Evolutionary conservation across 2,113 vertebrate genomes (phyloP), one percentile per base, ranked within the genome.

Genomic region (Maccullochella peelii): DNA sequence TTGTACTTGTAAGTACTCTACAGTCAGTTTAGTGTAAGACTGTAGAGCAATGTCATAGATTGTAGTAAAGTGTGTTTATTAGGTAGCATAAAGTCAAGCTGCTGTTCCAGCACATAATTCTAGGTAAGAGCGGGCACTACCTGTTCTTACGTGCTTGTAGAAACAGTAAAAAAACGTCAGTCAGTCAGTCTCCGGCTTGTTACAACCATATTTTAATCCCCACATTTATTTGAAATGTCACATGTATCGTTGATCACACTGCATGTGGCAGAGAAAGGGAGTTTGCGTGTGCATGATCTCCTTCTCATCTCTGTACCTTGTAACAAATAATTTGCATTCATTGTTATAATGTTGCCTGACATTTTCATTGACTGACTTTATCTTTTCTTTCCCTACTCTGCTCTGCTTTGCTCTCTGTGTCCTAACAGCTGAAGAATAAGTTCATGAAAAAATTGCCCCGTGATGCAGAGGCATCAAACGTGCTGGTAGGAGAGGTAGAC

Each of bases 401-500:
- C 42, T 11, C 15, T 4, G 0, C 42, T 11, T 12, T 4, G 0
- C 20, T 23, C 8, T 42, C 23, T 79, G 25, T 65, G 33, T 70
- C 36, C 62, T 14, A 16, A 77, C 93, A 99, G 98, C 92, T 99
- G 88, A 99, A 99, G 94, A 99, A 99, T 49, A 99, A 99, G 82
- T 99, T 99, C 92, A 99, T 99, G 98, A 99, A 99, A 89, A 99
- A 99, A 6, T 38, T 99, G 79, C 98, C 98, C 1, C 97, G 97
- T 0, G 98, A 99, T 1, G 98, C 98, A 0, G 98, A 99, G 92
- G 98, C 98, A 6, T 99, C 98, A 49, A 99, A 99, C 0, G 97
- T 99, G 49, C 95, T 99, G 80, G 98, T 99, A 0, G 98, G 98
- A 14, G 98, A 99, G 82, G 98, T 99, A 0, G 97, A 99, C 83